phyloP scores from a whole-genome alignment of 2,888 invertebrate genomes.

The Pemphredon lugubris region DNA sequence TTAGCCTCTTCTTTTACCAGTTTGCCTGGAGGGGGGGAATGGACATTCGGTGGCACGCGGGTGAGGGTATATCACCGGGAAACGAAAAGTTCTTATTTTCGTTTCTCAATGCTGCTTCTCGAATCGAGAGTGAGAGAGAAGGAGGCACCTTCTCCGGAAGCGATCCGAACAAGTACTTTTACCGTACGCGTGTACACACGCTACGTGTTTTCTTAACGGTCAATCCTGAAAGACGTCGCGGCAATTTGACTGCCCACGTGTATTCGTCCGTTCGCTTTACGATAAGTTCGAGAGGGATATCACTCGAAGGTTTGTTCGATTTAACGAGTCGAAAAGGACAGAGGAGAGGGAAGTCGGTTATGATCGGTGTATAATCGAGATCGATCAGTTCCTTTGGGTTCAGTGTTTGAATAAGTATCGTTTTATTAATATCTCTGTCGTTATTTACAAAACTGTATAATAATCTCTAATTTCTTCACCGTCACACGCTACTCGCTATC shows the following conservation, averaged over 20 bases:
- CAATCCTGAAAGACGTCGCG: not conserved
- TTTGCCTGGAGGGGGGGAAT: not conserved
- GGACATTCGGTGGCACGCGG: not conserved
- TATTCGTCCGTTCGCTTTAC: not conserved
- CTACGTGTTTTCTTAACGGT: not conserved
- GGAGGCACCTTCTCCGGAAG: not conserved
- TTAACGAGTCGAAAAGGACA: no score
- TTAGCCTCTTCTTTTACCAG: slow-evolving; percentile 55
- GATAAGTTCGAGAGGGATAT: no score
- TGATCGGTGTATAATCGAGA: no score
- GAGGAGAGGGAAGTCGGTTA: no score
- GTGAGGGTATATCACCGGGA: no score
- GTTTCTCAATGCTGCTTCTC: no score
- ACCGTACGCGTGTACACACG: not conserved
- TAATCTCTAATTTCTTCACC: slow-evolving; percentile 77
- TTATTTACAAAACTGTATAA: slow-evolving; percentile 81
- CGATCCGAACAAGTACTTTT: not conserved
- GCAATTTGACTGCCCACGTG: not conserved
- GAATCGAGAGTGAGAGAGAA: no score
- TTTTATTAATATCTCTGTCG: slow-evolving; percentile 80
- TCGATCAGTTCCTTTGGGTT: no score
- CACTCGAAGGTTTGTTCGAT: no score
- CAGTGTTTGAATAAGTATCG: slow-evolving; percentile 74
- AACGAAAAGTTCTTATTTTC: no score
- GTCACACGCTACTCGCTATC: slow-evolving; percentile 76